phyloP scores from a whole-genome alignment of 23 tunicate genomes.

The Trididemnum clinides region DNA sequence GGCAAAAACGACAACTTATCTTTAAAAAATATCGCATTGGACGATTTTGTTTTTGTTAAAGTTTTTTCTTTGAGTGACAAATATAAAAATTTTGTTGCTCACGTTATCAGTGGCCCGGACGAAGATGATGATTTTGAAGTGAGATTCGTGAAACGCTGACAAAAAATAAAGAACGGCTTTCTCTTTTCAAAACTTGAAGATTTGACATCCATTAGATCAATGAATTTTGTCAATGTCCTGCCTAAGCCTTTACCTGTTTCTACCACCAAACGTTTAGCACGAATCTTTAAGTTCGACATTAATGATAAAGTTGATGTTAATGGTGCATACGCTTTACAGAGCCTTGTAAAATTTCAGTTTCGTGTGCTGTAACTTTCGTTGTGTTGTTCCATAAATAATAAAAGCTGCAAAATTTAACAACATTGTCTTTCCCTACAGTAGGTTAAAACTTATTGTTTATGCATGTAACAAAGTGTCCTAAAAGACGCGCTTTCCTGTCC shows the following conservation, averaged over 20 bases:
- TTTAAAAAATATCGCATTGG: not conserved
- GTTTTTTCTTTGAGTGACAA: not conserved
- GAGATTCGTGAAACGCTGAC: not conserved
- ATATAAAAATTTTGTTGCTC: not conserved
- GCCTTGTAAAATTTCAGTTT: too few species aligned
- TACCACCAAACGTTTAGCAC: slow-evolving; percentile 1
- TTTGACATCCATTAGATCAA: not conserved
- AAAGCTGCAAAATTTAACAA: not conserved
- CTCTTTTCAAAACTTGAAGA: not conserved
- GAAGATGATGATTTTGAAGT: not conserved
- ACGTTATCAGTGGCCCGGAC: too few species aligned
- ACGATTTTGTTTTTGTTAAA: not conserved
- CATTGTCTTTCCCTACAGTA: not conserved
- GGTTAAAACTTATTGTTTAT: not conserved
- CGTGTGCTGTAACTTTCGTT: too few species aligned
- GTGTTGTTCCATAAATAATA: too few species aligned
- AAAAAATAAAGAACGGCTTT: not conserved
- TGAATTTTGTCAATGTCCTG: not conserved
- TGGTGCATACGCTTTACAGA: too few species aligned
- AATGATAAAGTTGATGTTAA: too few species aligned
- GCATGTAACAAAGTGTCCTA: not conserved
- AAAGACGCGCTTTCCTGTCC: not conserved
- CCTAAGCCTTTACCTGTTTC: not conserved
- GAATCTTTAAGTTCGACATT: not conserved
- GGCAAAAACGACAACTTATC: not conserved